phyloP scores from a whole-genome alignment of 1,140 invertebrate species.

The Temnothorax longispinosus region DNA sequence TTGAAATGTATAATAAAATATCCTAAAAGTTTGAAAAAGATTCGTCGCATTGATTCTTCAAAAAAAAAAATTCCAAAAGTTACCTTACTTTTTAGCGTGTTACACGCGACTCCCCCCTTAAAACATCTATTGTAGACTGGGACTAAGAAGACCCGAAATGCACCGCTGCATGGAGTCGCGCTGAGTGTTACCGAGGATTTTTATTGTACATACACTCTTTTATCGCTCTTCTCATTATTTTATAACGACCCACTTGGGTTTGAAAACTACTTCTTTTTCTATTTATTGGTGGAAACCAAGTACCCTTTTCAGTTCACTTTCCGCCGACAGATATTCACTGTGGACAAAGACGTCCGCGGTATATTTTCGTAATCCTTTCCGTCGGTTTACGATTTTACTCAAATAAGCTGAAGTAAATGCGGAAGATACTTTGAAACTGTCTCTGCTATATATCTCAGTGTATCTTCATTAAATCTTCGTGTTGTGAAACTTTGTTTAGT shows the following conservation, averaged over 20 bases:
- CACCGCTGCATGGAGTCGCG: neutral
- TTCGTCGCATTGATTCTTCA: too few relatives aligned
- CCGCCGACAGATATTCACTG: slow-evolving; percentile 8
- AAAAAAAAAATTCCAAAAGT: too few relatives aligned
- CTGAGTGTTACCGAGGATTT: neutral
- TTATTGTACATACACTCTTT: slow-evolving; percentile 43
- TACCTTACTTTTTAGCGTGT: too few relatives aligned
- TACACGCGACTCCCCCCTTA: too few relatives aligned
- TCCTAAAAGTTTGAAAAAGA: too few relatives aligned
- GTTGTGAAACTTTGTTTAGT: too few relatives aligned
- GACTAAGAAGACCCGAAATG: neutral
- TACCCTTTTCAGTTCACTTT: slow-evolving; percentile 41
- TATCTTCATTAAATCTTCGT: neutral
- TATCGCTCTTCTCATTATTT: slow-evolving; percentile 46
- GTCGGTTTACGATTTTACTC: neutral
- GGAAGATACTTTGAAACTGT: neutral
- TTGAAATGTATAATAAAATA: too few relatives aligned
- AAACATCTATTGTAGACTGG: too few relatives aligned
- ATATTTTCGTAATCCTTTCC: neutral
- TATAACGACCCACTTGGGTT: slow-evolving; percentile 41
- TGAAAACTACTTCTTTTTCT: slow-evolving; percentile 41
- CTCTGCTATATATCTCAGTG: neutral
- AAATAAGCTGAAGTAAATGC: neutral
- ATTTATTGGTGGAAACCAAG: slow-evolving; percentile 39
- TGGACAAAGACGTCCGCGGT: neutral